These are phyloP conservation scores for Urechis unicinctus DNA, from an alignment of 2,888 invertebrate species.

Conservation along the genomic window DNA sequence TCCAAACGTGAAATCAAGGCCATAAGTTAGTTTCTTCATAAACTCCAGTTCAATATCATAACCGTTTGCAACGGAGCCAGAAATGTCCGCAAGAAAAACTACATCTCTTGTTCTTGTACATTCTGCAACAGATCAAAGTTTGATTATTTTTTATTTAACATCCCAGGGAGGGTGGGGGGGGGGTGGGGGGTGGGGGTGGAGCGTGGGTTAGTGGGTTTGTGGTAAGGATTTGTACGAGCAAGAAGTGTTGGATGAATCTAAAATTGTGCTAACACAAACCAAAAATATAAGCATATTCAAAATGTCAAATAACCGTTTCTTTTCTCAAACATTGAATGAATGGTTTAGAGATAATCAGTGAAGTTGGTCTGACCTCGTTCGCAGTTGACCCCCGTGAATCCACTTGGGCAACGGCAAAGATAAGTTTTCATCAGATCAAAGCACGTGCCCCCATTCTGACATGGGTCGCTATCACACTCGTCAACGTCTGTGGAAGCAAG, in stretches of 20 bases:
- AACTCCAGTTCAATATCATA: slow-evolving; percentile 14
- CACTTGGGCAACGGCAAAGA: slow-evolving; percentile 14
- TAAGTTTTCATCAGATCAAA: slow-evolving; percentile 32
- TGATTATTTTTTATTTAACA: no score
- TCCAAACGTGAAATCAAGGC: slow-evolving; percentile 17
- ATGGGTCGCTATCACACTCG: slow-evolving; percentile 32
- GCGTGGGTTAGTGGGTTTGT: no score
- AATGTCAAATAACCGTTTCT: background rate
- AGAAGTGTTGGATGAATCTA: no score
- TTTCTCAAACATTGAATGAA: background rate
- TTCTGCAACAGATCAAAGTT: slow-evolving; percentile 1
- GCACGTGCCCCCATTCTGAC: slow-evolving; percentile 38
- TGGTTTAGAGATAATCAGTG: no score
- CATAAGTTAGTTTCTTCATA: slow-evolving; percentile 14
- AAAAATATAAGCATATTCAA: no score
- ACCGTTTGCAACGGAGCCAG: slow-evolving; percentile 15
- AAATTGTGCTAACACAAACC: no score
- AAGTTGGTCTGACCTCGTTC: slow-evolving; percentile 8
- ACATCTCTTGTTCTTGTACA: slow-evolving; percentile 14
- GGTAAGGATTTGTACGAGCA: no score
- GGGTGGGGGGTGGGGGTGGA: no score
- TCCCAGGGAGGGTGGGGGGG: no score
- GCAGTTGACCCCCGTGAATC: slow-evolving; percentile 16
- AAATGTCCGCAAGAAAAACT: slow-evolving; percentile 18
- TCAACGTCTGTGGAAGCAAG: slow-evolving; percentile 26